Evolutionary conservation across 2,888 invertebrate genomes (phyloP), one percentile per base, ranked within the genome.

Genomic region (Pristionchus mayeri): DNA sequence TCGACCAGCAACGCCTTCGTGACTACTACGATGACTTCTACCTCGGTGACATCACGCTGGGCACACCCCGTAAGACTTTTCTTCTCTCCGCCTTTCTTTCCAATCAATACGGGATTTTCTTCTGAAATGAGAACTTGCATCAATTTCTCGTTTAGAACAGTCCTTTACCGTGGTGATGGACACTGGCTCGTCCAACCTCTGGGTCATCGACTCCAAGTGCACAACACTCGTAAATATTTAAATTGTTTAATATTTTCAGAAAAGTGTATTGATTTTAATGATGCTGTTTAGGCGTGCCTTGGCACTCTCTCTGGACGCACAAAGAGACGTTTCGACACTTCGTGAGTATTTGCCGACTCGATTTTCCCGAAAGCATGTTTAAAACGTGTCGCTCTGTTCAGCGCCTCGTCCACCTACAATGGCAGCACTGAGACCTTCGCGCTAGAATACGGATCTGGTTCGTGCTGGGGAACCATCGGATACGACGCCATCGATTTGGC

Each of bases 1-100:
- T 86, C 24, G 88, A 87, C 37, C 85, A 80, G 24, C 89, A 90
- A 84, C 88, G 88, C 44, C 88, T 90, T 87, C 52, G 88, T 82
- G 90, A 90, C 87, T 91, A 89, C 85, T 90, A 80, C 79, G 90
- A 90, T 85, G 90, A 90, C 87, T 91, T 91, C 90, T 91, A 91
- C 86, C 88, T 91, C 83, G 91, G 90, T 84, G 88, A 90, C 88
- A 90, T 91, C 87, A 88, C 89, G 79, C 85, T 91, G 78, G 91
- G 91, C 87, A 90, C 91, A n/a, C 89, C 89, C n/a, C 54, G 87
- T 86, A 30, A 57, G 86, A 75, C 71, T 1, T 40, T 24, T n/a
- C 3, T 52, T 52, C 21, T 52, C 9, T 11, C 21, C 18, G 11
- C 52, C 7, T 7, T 24, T 57, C 3, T 57, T 24, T 57, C 44